Evolutionary conservation across 2,113 vertebrate genomes (phyloP).

Genomic region (Carlito syrichta): DNA sequence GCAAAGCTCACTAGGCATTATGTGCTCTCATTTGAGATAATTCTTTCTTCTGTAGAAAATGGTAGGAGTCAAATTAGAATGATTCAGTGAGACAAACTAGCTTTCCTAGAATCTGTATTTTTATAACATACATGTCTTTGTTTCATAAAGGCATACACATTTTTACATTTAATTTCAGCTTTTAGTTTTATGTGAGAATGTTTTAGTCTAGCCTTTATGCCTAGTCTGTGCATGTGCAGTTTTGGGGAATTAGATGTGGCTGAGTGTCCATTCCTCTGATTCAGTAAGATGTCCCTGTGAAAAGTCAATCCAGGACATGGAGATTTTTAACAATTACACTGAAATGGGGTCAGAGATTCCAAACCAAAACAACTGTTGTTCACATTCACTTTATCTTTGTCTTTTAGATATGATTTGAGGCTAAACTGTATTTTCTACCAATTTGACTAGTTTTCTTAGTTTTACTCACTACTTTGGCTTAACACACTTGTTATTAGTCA

Average conservation of each 20-base stretch:
- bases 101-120: slow-evolving; percentile 9
- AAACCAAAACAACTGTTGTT: slow-evolving; percentile 65
- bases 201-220: slow-evolving; percentile 20
- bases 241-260: slow-evolving; percentile 30
- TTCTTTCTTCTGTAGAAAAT: background rate
- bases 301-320: background rate
- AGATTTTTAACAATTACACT: slow-evolving; percentile 34
- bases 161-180: slow-evolving; percentile 5
- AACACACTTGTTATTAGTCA: slow-evolving; percentile 43
- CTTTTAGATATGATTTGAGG: slow-evolving; percentile 18
- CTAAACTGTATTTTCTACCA: slow-evolving; percentile 46
- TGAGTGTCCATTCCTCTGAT: background rate
- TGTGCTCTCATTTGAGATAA: background rate
- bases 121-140: background rate
- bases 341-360: slow-evolving; percentile 39
- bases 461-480: slow-evolving; percentile 54
- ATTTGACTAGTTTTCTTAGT: slow-evolving; percentile 28
- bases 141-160: background rate
- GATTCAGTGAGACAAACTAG: background rate
- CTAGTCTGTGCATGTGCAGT: background rate
- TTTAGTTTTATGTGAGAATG: background rate
- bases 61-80: background rate
- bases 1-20: background rate
- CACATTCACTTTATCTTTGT: slow-evolving; percentile 45
- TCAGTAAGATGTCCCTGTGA: background rate